Conservation (phyloP, 2,113 vertebrate genomes). For the Xyliphius kryptos region DNA sequence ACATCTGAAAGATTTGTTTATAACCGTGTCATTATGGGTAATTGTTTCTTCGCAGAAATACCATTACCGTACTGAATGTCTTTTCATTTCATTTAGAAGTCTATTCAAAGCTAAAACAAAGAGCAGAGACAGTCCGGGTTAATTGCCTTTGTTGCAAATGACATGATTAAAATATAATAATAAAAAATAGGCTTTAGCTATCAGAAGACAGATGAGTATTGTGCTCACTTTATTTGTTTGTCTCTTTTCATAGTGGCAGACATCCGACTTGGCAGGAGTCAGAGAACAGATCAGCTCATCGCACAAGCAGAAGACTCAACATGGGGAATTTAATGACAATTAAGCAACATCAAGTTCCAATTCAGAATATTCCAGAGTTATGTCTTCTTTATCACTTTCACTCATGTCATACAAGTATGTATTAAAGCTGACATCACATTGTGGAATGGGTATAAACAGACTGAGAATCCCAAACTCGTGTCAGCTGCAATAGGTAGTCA, state of each 20-base stretch:
- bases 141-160: conserved; percentile 73
- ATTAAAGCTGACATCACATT: too few species aligned
- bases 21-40: conserved; percentile 68
- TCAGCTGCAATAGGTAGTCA: too few species aligned
- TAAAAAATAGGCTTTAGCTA: conserved; percentile 51
- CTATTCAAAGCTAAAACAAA: conserved; percentile 72
- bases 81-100: conserved; percentile 67
- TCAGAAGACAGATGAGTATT: conserved; percentile 55
- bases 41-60: conserved; percentile 69
- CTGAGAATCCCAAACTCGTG: too few species aligned
- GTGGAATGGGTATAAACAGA: too few species aligned
- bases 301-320: too few species aligned
- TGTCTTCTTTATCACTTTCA: too few species aligned
- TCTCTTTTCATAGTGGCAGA: conserved; percentile 44
- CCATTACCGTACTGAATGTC: conserved; percentile 65
- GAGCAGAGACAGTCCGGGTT: conserved; percentile 62
- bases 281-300: conserved; percentile 45
- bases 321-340: too few species aligned
- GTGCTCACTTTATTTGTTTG: conserved; percentile 68
- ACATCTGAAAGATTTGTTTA: conserved; percentile 74
- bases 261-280: conserved; percentile 45
- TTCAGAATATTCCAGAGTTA: too few species aligned
- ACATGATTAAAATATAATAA: conserved; percentile 70
- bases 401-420: too few species aligned
- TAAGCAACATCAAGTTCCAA: too few species aligned